Evolutionary conservation across 2,888 invertebrate species (phyloP), one percentile per base, ranked within the genome.

Genomic region (Caenorhabditis panamensis): DNA sequence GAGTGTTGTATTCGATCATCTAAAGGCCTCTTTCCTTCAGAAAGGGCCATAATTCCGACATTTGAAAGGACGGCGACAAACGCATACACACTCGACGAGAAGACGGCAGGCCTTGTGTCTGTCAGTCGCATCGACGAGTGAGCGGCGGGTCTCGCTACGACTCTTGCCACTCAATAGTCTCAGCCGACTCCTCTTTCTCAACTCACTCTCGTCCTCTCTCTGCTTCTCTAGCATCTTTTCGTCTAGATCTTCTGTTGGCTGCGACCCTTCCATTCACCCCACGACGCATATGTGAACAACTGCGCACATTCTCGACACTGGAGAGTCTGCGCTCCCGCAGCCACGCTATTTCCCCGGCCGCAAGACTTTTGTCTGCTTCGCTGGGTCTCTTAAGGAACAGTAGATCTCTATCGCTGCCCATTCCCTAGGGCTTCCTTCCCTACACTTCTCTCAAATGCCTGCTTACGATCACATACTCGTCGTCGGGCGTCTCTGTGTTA

Each of bases 41-140:
- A 72, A 71, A 51, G 79, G 79, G 72, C 72, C 72, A 79, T 72
- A 79, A 79, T 68, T 72, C 72, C 79, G 72, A 72, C 79, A 72
- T 41, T 72, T 66, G 61, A 41, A 68, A 72, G 58, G 72, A 79
- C 72, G 67, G 49, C 56, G 53, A 49, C 67, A 72, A 67, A 66
- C 72, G 62, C 72, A 69, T 69, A 77, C 69, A 77, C 77, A 77
- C 77, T 64, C 69, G 26, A 61, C 31, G 24, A 51, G 58, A 51
- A 69, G 68, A 69, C 62, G 56, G 63, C 63, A 54, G 63, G 56
- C 37, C 53, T 54, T 71, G 20, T 71, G 28, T 36, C 54, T 6
- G 9, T 37, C 75, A 47, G 18, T 20, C 20, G 11, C 24, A 31
- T 67, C 22, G 5, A 8, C 5, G n/a, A 6, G 16, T 11, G 8